A percentile compares a stretch with the other conserved stretches of the same genome.
phyloP scores from a whole-genome alignment of 2,888 invertebrate genomes.

The Eudasyphora cyanicolor region DNA sequence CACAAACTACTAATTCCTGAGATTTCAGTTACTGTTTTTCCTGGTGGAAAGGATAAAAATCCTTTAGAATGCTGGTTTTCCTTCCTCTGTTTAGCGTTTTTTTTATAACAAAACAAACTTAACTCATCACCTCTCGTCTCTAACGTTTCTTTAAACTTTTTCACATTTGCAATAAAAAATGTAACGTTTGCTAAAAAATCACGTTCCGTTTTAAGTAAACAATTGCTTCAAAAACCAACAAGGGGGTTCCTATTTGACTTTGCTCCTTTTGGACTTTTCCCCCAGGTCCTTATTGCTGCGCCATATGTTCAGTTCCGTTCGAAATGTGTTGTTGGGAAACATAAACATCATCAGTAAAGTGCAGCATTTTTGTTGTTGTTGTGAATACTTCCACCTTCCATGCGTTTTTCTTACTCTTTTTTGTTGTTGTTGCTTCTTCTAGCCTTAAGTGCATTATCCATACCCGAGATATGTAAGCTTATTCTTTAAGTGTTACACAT shows the following conservation, averaged over 20 bases:
- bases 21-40: no score
- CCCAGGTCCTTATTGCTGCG: neutral
- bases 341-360: conserved; percentile 32
- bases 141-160: neutral
- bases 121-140: neutral
- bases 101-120: no score
- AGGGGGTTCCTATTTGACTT: neutral
- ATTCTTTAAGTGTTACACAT: neutral
- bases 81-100: no score
- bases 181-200: neutral
- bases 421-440: no score
- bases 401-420: neutral
- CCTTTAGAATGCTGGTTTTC: no score
- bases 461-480: no score
- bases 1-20: no score
- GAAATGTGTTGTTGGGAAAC: conserved; percentile 3
- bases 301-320: conserved; percentile 17
- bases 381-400: neutral
- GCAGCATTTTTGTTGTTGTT: neutral
- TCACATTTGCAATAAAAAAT: neutral
- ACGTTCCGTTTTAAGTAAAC: conserved; percentile 10
- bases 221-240: conserved; percentile 10
- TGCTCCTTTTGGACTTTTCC: neutral
- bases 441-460: neutral
- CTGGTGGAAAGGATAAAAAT: no score